Conservation (phyloP, 35 echinoderm and acorn worm genomes). For the Diadema setosum region DNA sequence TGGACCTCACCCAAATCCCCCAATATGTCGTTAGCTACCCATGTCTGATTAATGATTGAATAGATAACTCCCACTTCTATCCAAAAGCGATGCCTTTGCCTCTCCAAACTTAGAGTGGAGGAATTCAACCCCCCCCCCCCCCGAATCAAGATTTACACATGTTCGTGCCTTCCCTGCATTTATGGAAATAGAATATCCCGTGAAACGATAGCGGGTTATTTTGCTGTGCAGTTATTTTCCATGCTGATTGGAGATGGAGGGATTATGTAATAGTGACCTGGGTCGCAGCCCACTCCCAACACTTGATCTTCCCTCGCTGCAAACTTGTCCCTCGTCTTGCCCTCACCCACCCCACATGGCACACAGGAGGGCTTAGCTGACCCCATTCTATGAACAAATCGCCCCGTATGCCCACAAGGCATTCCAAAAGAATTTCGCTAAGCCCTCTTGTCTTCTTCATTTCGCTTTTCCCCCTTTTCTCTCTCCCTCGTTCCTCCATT, state of each 20-base stretch:
- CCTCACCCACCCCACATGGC: constrained; percentile 10
- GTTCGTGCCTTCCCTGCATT: background rate
- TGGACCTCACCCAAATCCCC: background rate
- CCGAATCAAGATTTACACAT: no score
- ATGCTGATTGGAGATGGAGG: no score
- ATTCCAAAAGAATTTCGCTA: constrained; percentile 3
- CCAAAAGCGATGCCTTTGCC: background rate
- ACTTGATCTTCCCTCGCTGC: background rate
- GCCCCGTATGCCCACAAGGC: background rate
- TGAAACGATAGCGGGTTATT: background rate
- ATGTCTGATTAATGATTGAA: background rate
- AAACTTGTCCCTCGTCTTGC: background rate
- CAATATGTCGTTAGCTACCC: constrained; percentile 1
- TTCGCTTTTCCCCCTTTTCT: background rate
- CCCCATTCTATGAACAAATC: background rate
- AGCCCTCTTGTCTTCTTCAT: background rate
- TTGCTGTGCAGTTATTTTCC: background rate
- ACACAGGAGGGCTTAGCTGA: constrained; percentile 10
- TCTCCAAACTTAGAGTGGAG: background rate
- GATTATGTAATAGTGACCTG: background rate
- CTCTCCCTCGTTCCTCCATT: background rate
- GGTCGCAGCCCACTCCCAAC: background rate
- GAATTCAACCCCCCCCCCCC: no score
- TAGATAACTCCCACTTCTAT: background rate
- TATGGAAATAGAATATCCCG: background rate